Evolutionary conservation across 2,797 vertebrate species (phyloP).

Genomic region (Sebastes vulpes): DNA sequence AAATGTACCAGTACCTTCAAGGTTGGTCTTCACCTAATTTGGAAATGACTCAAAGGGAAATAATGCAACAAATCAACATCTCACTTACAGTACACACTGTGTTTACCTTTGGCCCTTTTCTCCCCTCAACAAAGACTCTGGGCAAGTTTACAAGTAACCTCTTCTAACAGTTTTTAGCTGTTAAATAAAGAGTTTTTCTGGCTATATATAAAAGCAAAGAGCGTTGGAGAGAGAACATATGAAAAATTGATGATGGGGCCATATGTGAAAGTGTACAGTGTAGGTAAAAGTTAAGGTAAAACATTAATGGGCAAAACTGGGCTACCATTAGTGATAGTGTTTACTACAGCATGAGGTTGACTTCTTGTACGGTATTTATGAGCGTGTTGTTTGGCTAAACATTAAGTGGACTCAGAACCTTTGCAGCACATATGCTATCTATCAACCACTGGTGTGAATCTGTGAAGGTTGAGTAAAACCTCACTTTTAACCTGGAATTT

Average conservation of each 20-base stretch:
- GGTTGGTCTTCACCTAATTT: slow-evolving; percentile 31
- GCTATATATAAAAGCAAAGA: slow-evolving; percentile 49
- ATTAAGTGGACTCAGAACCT: slow-evolving; percentile 9
- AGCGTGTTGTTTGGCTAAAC: slow-evolving; percentile 17
- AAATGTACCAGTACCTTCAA: slow-evolving; percentile 22
- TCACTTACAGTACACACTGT: not conserved
- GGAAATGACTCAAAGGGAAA: not conserved
- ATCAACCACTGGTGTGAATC: not conserved
- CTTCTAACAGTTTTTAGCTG: slow-evolving; percentile 8
- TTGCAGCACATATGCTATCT: not conserved
- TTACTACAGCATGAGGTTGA: slow-evolving; percentile 12
- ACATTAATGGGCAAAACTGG: slow-evolving; percentile 55
- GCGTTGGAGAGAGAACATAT: slow-evolving; percentile 21
- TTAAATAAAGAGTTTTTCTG: slow-evolving; percentile 25
- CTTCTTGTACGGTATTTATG: slow-evolving; percentile 25
- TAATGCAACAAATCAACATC: not conserved
- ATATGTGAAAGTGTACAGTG: slow-evolving; percentile 34
- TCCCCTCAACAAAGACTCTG: not conserved
- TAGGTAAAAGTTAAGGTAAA: slow-evolving; percentile 70
- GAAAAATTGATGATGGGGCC: slow-evolving; percentile 56
- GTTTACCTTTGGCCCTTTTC: not conserved
- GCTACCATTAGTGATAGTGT: slow-evolving; percentile 59
- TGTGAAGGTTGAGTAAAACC: not conserved
- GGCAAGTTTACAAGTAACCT: slow-evolving; percentile 6
- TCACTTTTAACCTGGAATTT: not conserved